Base-by-base conservation (phyloP, 2,113 vertebrate species). In the Strix uralensis region DNA sequence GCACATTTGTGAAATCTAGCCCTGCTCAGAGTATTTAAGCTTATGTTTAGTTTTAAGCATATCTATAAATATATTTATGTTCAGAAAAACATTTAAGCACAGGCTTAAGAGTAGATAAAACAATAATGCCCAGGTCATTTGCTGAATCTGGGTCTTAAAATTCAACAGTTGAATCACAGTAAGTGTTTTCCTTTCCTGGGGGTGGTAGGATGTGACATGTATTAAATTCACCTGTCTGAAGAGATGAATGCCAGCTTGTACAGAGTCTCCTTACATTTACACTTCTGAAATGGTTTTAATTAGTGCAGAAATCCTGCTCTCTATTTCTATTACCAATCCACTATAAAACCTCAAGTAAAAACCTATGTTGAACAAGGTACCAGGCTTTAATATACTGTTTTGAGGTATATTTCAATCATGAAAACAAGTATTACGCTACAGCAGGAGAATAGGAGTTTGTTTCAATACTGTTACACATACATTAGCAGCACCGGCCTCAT, bases 1-100 rank as follows among this genome's bases (percentile, higher is more conserved):
- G 69, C 19, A 38, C 1, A 0, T 30, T 13, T 42, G 21, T 54
- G 44, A 93, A 80, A 75, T 25, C 38, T 2, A 42, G 5, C 34
- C 40, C 9, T 0, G 0, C 34, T 65, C 59, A 0, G 15, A 23
- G 6, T 29, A 44, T 15, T 65, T 66, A n/a, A 62, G 25, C 14
- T 46, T 30, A 38, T 13, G 17, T 22, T 81, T 46, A 38, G 16
- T 32, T 83, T 80, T 57, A 74, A 87, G n/a, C 16, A 5, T 12
- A 90, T 26, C 63, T 70, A 23, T 58, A 40, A 73, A 49, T 34
- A 29, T 8, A 52, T 15, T 81, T 27, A 84, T 22, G 21, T 62
- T 74, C 59, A 81, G 59, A 57, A 87, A 84, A 86, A 46, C 36
- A 81, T 49, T 70, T 65, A 70, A 65, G 30, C 7, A 30, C 13